Evolutionary conservation across 2,797 vertebrate species (phyloP).

Genomic region (Notoglanidium macrostoma): DNA sequence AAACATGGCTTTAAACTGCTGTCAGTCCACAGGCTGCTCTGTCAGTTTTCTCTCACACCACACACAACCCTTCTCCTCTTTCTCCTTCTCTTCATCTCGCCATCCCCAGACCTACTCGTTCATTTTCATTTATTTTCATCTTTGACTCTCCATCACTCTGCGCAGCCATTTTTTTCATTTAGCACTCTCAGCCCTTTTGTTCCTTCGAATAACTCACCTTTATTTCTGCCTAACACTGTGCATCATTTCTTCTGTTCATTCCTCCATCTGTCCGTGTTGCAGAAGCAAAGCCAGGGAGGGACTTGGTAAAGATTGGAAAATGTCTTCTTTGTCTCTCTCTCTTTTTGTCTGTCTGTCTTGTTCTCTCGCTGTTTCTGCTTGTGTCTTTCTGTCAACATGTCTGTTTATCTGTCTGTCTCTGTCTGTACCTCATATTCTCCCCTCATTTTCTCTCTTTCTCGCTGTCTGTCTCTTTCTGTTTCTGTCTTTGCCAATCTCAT

Average conservation of each 20-base stretch:
- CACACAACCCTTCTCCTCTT: neutral
- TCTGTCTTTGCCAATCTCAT: neutral
- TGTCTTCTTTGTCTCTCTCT: neutral
- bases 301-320: neutral
- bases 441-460: neutral
- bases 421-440: too few species aligned
- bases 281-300: neutral
- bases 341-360: neutral
- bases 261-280: neutral
- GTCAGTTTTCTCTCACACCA: constrained; percentile 19
- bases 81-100: constrained; percentile 13
- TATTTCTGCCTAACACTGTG: neutral
- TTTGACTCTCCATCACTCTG: neutral
- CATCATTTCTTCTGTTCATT: neutral
- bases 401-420: neutral
- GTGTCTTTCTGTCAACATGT: neutral
- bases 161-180: constrained; percentile 5
- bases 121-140: neutral
- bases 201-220: neutral
- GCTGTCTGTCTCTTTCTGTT: neutral
- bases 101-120: neutral
- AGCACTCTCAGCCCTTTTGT: neutral
- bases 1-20: constrained; percentile 29
- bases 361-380: neutral
- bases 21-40: constrained; percentile 29